Evolutionary conservation across 1,140 invertebrate genomes (phyloP).

Genomic region (Cotesia chilonis): DNA sequence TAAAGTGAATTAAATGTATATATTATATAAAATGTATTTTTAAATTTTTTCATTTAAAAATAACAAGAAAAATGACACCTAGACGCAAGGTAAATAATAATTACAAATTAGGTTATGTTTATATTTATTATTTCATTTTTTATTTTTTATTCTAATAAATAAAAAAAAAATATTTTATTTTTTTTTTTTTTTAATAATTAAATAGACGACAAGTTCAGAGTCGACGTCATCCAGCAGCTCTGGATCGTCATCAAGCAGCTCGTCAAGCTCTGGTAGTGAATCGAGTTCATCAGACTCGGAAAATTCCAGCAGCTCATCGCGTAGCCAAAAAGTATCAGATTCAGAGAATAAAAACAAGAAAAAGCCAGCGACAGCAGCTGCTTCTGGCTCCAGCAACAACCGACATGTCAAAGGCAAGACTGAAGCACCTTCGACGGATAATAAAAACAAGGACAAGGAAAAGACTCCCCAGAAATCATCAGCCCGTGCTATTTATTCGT

Average conservation of each 20-base stretch:
- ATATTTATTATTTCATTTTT: background rate
- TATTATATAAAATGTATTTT: too few species aligned
- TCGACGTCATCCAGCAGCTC: conserved; percentile 73
- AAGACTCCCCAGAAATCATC: conserved; percentile 51
- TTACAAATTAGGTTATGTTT: conserved; percentile 7
- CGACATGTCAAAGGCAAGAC: conserved; percentile 60
- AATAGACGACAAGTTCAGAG: conserved; percentile 69
- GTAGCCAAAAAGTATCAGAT: conserved; percentile 60
- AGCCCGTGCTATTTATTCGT: conserved; percentile 58
- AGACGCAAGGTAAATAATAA: conserved; percentile 2
- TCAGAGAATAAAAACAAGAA: conserved; percentile 66
- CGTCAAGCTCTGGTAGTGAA: conserved; percentile 74
- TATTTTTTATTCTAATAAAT: too few species aligned
- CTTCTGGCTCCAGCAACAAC: conserved; percentile 18
- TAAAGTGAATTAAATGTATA: too few species aligned
- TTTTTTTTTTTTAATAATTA: conserved; percentile 18
- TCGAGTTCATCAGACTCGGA: conserved; percentile 76
- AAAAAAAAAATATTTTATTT: background rate
- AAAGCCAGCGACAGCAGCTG: conserved; percentile 52
- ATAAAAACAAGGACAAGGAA: conserved; percentile 61
- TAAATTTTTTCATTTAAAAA: too few species aligned
- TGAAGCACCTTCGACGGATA: conserved; percentile 51
- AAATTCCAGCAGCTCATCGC: conserved; percentile 71
- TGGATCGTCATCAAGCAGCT: conserved; percentile 69
- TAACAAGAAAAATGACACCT: background rate